Conservation (phyloP, 2,113 vertebrate genomes). For the Gnathonemus longibarbis region DNA sequence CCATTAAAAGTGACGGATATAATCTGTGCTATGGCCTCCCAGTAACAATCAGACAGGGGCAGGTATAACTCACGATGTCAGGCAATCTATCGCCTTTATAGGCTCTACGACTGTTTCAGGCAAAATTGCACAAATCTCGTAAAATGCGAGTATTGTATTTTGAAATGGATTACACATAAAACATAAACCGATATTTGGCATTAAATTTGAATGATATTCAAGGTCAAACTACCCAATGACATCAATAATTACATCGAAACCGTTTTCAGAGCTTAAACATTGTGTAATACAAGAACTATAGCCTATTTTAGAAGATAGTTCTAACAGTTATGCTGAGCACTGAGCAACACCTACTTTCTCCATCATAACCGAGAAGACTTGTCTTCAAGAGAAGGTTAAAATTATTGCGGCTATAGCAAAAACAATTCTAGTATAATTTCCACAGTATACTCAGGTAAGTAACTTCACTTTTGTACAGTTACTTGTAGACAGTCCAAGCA, state of each 20-base stretch:
- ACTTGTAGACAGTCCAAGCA: background rate
- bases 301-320: background rate
- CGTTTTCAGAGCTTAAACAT: background rate
- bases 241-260: background rate
- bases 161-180: background rate
- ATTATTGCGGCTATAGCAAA: background rate
- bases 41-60: background rate
- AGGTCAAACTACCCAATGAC: conserved; percentile 21
- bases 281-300: background rate
- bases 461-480: background rate
- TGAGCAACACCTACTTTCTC: background rate
- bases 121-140: background rate
- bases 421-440: background rate
- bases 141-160: background rate
- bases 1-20: background rate
- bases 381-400: background rate
- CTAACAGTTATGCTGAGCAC: background rate
- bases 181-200: background rate
- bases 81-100: background rate
- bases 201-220: background rate
- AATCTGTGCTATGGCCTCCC: background rate
- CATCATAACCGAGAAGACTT: background rate
- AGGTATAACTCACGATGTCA: background rate
- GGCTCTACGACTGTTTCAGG: too few species aligned
- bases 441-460: background rate